Evolutionary conservation across 2,888 invertebrate species (phyloP), one percentile per base, ranked within the genome.

Genomic region (Uropetala carovei): DNA sequence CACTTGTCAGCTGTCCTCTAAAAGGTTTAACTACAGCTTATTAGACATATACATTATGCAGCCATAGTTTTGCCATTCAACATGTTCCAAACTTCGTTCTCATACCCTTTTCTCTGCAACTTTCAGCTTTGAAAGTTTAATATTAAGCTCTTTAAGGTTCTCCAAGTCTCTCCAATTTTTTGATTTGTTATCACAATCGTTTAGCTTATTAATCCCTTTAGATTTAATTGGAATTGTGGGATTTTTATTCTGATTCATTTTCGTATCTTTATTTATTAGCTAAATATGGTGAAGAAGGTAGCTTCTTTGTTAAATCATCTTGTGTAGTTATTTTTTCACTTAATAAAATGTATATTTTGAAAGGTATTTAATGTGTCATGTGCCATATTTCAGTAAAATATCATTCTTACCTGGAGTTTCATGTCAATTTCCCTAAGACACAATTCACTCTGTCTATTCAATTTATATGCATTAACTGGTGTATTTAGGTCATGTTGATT

Each of bases 91-190:
- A 59, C 11, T 64, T 13, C 10, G 14, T 22, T 64, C 83, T n/a
- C 89, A 16, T 89, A 89, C 89, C 89, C 64, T 64, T 89, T 89
- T 89, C 22, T 89, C 89, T 68, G 64, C 89, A 89, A n/a, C 27
- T 56, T 64, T 68, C 89, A 89, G 30, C 64, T 89, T 89, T 27
- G 30, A 43, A 11, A 89, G 89, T n/a, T 22, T 64, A 22, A n/a
- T 89, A 43, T 89, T 64, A 43, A 89, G 27, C 18, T 64, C 43
- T 30, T 64, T 64, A 14, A 89, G n/a, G 43, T 60, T n/a, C 43
- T 89, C 89, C 89, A 89, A n/a, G n/a, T 59, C 64, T n/a, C 56
- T 89, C 27, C 11, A 13, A n/a, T 89, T 89, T 58, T 22, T 11
- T 56, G 89, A 89, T 89, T 43, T 89, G n/a, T 64, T 60, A n/a